Base-by-base conservation (phyloP, 2,113 vertebrate species). In the Melozone crissalis region DNA sequence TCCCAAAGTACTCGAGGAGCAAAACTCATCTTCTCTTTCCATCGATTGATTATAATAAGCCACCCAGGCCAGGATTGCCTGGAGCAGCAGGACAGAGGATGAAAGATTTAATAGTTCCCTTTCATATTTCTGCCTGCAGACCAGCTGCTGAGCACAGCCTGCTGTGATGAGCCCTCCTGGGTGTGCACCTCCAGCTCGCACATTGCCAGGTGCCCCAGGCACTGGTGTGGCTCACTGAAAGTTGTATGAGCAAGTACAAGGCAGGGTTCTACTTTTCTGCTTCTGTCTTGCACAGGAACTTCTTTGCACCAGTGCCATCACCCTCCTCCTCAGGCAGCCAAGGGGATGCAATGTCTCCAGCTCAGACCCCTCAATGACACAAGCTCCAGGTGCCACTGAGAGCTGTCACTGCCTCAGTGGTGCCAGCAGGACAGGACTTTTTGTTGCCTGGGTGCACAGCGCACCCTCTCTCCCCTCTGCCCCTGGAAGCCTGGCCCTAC, bases 81-180 rank as follows among this genome's bases (percentile, higher is more conserved):
- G 66, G 17, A 95, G 92, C 84, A 90, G 91, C 72, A 81, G 73
- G 88, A 84, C 3, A 15, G 55, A 84, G 44, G 78, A 96, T 71
- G 33, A 90, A 96, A 93, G 90, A 69, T 81, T 61, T 65, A 76
- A 84, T 66, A 35, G 61, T 27, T 93, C 31, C 49, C 77, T 94
- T 93, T 93, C 84, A 95, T 80, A 84, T 31, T 61, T 19, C 58
- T 44, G 69, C 72, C 87, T 5, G 10, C 35, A 78, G 55, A 76
- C 20, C 67, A 87, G 89, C 81, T 82, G 84, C 84, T 44, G 11
- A 37, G 59, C 51, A 58, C 61, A 30, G 57, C 33, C 4, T 3
- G 46, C 39, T 62, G 67, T 24, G n/a, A 15, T n/a, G 54, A 52
- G 86, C n/a, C 44, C 75, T 44, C 24, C 9, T 13, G 12, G 80